Evolutionary conservation across 1,140 invertebrate species (phyloP).

Genomic region (Drosophila paulistorum): DNA sequence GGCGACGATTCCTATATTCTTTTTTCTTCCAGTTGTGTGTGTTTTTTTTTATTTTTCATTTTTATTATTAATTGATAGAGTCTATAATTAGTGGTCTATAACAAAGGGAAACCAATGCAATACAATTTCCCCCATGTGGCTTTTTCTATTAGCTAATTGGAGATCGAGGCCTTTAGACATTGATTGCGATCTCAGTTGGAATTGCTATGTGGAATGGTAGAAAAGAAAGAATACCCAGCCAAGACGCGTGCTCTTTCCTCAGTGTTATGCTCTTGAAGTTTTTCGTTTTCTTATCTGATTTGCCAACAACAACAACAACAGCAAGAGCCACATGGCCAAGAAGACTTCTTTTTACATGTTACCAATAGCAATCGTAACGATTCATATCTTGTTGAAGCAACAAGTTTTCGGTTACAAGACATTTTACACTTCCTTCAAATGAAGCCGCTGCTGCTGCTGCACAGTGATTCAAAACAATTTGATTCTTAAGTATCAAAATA

Average conservation of each 20-base stretch:
- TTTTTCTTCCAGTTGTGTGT: not conserved
- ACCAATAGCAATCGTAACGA: not conserved
- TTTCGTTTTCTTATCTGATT: slow-evolving; percentile 15
- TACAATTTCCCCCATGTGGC: slow-evolving; percentile 29
- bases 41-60: too few species aligned
- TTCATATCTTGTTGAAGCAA: slow-evolving; percentile 26
- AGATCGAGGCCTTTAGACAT: slow-evolving; percentile 35
- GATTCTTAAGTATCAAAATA: not conserved
- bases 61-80: slow-evolving; percentile 74
- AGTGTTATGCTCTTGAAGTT: not conserved
- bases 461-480: not conserved
- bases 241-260: not conserved
- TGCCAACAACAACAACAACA: slow-evolving; percentile 12
- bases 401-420: slow-evolving; percentile 14
- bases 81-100: slow-evolving; percentile 71
- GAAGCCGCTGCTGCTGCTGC: slow-evolving; percentile 16
- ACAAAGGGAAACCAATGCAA: slow-evolving; percentile 50
- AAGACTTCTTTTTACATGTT: slow-evolving; percentile 16
- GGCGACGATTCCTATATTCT: slow-evolving; percentile 56
- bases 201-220: not conserved
- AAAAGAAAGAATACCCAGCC: not conserved
- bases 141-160: slow-evolving; percentile 70
- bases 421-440: slow-evolving; percentile 28
- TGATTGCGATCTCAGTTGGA: slow-evolving; percentile 44
- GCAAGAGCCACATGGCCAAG: not conserved